Evolutionary conservation across 37 sponge, comb jelly and placozoan species (phyloP).

Genomic region (Petrosia ficiformis): DNA sequence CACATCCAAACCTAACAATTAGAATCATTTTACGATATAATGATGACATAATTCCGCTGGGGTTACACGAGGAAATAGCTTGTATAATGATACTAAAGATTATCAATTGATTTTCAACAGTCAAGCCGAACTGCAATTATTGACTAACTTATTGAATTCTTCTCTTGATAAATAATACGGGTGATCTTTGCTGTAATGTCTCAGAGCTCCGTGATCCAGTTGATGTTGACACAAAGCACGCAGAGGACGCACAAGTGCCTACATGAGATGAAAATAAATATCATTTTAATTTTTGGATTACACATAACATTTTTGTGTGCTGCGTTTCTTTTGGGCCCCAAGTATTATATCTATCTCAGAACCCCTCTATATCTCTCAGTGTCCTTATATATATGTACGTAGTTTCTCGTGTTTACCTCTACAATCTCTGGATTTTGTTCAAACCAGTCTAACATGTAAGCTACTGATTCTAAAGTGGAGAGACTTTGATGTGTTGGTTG

Average conservation of each 20-base stretch:
- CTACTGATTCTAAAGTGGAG: constrained; percentile 88
- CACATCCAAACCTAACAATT: background rate
- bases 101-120: constrained; percentile 9
- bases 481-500: constrained; percentile 82
- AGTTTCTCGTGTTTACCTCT: constrained; percentile 48
- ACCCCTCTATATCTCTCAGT: too few relatives aligned
- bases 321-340: too few relatives aligned
- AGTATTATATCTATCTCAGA: too few relatives aligned
- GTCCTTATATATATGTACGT: too few relatives aligned
- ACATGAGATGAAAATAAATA: constrained; percentile 4
- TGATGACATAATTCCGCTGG: too few relatives aligned
- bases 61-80: too few relatives aligned
- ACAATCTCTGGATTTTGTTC: constrained; percentile 55
- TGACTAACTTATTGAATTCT: constrained; percentile 19
- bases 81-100: background rate
- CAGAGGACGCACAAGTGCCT: constrained; percentile 70
- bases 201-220: constrained; percentile 75
- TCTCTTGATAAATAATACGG: constrained; percentile 28
- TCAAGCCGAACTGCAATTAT: too few relatives aligned
- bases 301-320: too few relatives aligned
- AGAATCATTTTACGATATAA: too few relatives aligned
- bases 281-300: too few relatives aligned
- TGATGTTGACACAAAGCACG: constrained; percentile 75
- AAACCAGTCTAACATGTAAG: constrained; percentile 72
- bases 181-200: constrained; percentile 83